Percentiles rank a stretch among this genome's conserved stretches.
phyloP scores from a whole-genome alignment of 2,113 vertebrate species.

The Haliaeetus leucogaster region DNA sequence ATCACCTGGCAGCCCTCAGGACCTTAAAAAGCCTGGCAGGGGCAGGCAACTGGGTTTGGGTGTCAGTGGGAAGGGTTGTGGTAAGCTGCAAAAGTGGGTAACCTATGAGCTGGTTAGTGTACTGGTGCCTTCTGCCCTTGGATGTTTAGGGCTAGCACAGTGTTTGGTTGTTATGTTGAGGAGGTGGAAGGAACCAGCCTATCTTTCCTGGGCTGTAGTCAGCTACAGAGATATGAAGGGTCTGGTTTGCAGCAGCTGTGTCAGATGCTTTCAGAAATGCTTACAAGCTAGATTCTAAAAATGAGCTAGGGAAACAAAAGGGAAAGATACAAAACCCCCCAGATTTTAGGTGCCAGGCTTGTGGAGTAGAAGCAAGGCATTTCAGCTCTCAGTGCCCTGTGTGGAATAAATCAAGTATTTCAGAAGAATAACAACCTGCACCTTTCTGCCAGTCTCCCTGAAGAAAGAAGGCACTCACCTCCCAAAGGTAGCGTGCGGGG shows the following conservation, averaged over 20 bases:
- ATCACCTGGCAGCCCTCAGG: background rate
- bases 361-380: background rate
- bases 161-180: background rate
- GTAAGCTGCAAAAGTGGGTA: background rate
- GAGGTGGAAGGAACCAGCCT: background rate
- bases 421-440: background rate
- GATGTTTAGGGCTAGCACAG: accelerated
- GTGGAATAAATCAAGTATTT: background rate
- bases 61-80: background rate
- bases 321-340: background rate
- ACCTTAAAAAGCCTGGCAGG: background rate
- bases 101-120: background rate
- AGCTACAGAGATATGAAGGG: background rate
- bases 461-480: background rate
- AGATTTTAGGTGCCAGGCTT: background rate
- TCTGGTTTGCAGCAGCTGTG: background rate
- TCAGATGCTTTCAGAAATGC: background rate
- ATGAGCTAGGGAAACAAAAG: background rate
- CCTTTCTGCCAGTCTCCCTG: background rate
- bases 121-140: background rate
- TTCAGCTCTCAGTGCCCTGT: background rate
- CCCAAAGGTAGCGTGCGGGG: background rate
- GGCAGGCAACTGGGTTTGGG: accelerated
- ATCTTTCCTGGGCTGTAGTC: background rate
- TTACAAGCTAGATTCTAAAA: background rate